Evolutionary conservation across 2,113 vertebrate species (phyloP).

Genomic region (Ameiurus melas): DNA sequence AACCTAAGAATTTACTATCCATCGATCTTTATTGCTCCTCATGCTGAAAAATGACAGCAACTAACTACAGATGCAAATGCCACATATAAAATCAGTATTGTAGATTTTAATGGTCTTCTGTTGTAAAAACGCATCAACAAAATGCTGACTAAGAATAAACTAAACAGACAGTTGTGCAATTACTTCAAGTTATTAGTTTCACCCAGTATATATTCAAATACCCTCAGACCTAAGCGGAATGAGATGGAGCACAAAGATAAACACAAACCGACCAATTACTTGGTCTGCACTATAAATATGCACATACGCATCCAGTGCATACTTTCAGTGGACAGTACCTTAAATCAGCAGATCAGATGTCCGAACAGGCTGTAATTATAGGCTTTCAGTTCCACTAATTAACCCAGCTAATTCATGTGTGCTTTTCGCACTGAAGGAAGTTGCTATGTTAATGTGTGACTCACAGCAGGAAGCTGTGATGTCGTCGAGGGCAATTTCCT

Average conservation of each 20-base stretch:
- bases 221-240: neutral
- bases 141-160: neutral
- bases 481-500: slow-evolving; percentile 16
- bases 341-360: slow-evolving; percentile 16
- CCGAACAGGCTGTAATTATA: slow-evolving; percentile 25
- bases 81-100: slow-evolving; percentile 13
- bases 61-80: slow-evolving; percentile 1
- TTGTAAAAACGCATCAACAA: neutral
- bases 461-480: slow-evolving; percentile 16
- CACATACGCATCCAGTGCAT: neutral
- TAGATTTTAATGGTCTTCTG: neutral
- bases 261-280: neutral
- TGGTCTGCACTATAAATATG: slow-evolving; percentile 3
- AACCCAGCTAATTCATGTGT: slow-evolving; percentile 35
- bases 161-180: neutral
- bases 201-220: slow-evolving; percentile 5
- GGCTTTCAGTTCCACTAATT: slow-evolving; percentile 38
- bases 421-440: slow-evolving; percentile 34
- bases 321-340: slow-evolving; percentile 1
- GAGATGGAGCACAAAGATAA: neutral
- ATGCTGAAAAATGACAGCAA: neutral
- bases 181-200: neutral
- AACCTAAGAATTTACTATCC: neutral
- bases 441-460: slow-evolving; percentile 39
- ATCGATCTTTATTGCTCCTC: neutral